Evolutionary conservation across 1,140 invertebrate species (phyloP).

Genomic region (Hylyphantes graminicola): DNA sequence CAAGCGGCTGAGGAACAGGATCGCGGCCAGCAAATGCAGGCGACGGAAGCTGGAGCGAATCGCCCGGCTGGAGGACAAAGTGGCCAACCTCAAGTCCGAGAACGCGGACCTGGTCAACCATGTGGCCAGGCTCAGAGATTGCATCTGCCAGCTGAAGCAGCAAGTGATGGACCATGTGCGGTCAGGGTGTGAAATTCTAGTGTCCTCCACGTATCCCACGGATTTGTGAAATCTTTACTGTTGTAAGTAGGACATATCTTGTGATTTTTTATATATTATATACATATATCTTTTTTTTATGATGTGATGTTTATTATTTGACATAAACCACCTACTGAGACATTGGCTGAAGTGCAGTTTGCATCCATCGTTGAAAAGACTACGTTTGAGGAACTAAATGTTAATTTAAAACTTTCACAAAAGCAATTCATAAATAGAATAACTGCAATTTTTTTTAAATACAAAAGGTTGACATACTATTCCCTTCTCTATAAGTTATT

Average conservation of each 20-base stretch:
- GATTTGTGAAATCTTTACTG: conserved; percentile 24
- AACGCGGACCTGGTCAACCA: conserved; percentile 86
- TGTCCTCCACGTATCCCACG: neutral
- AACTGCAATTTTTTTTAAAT: neutral
- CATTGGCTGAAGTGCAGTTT: conserved; percentile 13
- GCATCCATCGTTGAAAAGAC: neutral
- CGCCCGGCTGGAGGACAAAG: conserved; percentile 91
- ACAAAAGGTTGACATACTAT: neutral
- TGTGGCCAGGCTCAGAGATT: conserved; percentile 88
- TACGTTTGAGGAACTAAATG: too few species aligned
- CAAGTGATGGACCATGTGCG: conserved; percentile 94
- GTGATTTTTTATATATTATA: conserved; percentile 22
- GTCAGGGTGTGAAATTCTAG: conserved; percentile 82
- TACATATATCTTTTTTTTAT: conserved; percentile 18
- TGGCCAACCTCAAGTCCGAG: conserved; percentile 89
- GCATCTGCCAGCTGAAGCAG: conserved; percentile 90
- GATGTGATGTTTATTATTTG: conserved; percentile 22
- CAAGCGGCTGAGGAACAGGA: conserved; percentile 94
- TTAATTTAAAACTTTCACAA: too few species aligned
- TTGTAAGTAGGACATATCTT: conserved; percentile 34
- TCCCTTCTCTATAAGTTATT: neutral
- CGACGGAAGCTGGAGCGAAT: conserved; percentile 95
- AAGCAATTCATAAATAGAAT: neutral
- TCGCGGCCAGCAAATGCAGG: conserved; percentile 96
- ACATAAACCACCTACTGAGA: conserved; percentile 40